phyloP scores from a whole-genome alignment of 2,113 vertebrate genomes.

The Campylomormyrus tamandua region DNA sequence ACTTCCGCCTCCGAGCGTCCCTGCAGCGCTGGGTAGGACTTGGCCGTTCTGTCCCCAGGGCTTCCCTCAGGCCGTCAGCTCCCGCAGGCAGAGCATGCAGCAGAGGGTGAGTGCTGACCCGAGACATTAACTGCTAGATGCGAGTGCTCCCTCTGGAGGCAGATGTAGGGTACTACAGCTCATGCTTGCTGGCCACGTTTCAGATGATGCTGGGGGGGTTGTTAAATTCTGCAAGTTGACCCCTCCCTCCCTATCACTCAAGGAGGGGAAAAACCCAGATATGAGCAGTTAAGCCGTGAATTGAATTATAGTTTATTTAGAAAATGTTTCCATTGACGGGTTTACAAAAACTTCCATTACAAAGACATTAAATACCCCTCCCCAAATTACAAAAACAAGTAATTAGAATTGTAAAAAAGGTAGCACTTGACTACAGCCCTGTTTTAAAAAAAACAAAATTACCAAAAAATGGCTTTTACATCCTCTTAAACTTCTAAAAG shows the following conservation, averaged over 20 bases:
- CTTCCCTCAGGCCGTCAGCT: background rate
- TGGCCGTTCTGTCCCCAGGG: background rate
- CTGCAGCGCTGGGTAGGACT: background rate
- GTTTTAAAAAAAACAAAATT: constrained; percentile 50
- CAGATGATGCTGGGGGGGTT: background rate
- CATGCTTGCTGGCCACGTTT: background rate
- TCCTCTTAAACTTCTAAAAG: constrained; percentile 61
- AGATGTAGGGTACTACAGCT: background rate
- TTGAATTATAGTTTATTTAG: constrained; percentile 52
- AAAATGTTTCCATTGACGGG: constrained; percentile 47
- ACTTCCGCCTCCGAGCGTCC: background rate
- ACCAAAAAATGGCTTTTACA: constrained; percentile 70
- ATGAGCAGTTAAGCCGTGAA: background rate
- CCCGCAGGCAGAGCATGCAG: background rate
- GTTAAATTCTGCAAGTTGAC: background rate
- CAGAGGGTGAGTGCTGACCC: background rate
- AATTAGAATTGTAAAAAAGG: constrained; percentile 54
- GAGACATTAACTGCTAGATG: background rate
- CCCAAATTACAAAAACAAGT: constrained; percentile 42
- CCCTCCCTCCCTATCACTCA: background rate
- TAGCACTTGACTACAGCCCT: constrained; percentile 50
- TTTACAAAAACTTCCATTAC: constrained; percentile 51
- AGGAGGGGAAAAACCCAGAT: background rate
- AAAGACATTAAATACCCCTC: constrained; percentile 56
- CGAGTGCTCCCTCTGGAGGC: background rate